Conservation (phyloP, 2,888 invertebrate genomes). For the Luperina nickerlii region DNA sequence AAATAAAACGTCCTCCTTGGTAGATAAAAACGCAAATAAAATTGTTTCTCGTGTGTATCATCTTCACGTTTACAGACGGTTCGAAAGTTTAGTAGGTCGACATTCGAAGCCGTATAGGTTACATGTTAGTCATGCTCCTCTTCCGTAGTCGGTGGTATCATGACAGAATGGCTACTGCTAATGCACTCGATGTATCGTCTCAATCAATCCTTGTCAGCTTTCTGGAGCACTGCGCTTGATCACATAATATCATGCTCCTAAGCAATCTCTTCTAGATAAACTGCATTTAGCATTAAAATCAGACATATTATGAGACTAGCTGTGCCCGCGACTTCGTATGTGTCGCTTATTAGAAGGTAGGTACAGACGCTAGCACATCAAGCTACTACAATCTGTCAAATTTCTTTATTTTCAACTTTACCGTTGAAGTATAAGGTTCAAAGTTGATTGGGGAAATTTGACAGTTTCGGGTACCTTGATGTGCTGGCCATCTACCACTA, state of each 20-base stretch:
- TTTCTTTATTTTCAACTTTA: no score
- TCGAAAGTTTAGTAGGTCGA: conserved; percentile 58
- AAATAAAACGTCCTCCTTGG: conserved; percentile 32
- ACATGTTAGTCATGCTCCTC: conserved; percentile 55
- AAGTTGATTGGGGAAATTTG: no score
- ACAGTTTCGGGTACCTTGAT: no score
- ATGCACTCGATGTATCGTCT: conserved; percentile 41
- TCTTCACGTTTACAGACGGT: conserved; percentile 27
- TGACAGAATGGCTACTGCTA: conserved; percentile 30
- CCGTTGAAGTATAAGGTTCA: no score
- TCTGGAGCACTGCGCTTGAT: conserved; percentile 38
- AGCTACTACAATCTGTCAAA: no score
- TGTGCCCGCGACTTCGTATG: background rate
- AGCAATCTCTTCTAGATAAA: background rate
- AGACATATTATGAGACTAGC: background rate
- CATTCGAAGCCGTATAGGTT: conserved; percentile 58
- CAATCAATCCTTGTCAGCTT: conserved; percentile 50
- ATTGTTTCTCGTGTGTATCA: conserved; percentile 37
- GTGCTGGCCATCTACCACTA: no score
- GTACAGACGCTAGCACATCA: no score
- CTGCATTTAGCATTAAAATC: background rate
- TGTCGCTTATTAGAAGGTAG: background rate
- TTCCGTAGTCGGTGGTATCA: conserved; percentile 43
- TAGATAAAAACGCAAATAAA: conserved; percentile 23
- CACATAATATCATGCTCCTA: conserved; percentile 2